Conservation (phyloP, 2,797 vertebrate species). For the Rhinophrynus dorsalis region DNA sequence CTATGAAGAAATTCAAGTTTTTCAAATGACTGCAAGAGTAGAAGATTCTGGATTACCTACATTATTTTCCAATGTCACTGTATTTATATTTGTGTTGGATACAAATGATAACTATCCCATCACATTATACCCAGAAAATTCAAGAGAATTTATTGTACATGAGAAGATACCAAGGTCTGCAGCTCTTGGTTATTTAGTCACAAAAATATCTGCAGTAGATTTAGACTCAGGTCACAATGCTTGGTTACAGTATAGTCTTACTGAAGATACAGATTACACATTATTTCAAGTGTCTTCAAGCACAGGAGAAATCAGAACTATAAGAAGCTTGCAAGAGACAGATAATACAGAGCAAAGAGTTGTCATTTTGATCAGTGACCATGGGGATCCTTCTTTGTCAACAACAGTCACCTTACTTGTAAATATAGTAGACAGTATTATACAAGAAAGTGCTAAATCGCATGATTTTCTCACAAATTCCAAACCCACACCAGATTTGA, state of each 20-base stretch:
- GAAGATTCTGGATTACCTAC: slow-evolving; percentile 63
- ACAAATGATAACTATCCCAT: slow-evolving; percentile 64
- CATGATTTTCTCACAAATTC: background rate
- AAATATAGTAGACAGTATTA: background rate
- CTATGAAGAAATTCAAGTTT: slow-evolving; percentile 75
- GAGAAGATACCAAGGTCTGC: slow-evolving; percentile 64
- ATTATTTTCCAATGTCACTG: slow-evolving; percentile 47
- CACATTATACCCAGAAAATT: slow-evolving; percentile 54
- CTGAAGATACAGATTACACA: slow-evolving; percentile 58
- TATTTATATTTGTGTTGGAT: slow-evolving; percentile 62
- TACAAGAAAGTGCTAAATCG: background rate
- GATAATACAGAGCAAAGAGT: slow-evolving; percentile 49
- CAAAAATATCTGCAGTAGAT: slow-evolving; percentile 66
- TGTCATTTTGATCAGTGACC: slow-evolving; percentile 33
- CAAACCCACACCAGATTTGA: slow-evolving; percentile 48
- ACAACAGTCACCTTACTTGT: slow-evolving; percentile 27
- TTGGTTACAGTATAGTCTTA: slow-evolving; percentile 59
- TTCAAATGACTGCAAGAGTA: slow-evolving; percentile 76
- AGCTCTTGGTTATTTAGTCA: no score
- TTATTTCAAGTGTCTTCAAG: slow-evolving; percentile 62
- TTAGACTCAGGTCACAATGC: slow-evolving; percentile 67
- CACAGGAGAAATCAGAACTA: slow-evolving; percentile 65
- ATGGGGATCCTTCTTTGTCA: slow-evolving; percentile 36
- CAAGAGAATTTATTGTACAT: slow-evolving; percentile 42
- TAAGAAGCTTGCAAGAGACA: slow-evolving; percentile 59